These are phyloP conservation scores for Druon quercuslanigerum DNA, from an alignment of 1,140 invertebrate species.

Conservation along the genomic window DNA sequence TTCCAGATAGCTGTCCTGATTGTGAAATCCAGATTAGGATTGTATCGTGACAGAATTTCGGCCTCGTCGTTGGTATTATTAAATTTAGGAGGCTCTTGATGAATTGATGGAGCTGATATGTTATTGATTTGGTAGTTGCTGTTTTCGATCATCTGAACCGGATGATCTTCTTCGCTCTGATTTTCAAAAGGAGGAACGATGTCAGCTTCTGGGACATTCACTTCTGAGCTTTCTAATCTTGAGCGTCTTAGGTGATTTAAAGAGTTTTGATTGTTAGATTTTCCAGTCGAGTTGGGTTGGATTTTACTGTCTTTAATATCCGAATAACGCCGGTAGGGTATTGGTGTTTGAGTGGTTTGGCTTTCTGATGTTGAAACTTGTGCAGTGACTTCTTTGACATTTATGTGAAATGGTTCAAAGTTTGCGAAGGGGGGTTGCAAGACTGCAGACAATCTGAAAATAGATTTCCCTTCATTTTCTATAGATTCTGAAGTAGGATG, in stretches of 20 bases:
- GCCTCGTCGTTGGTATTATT: constrained; percentile 22
- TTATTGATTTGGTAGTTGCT: background rate
- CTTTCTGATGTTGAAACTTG: background rate
- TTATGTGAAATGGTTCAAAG: background rate
- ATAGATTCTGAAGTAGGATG: background rate
- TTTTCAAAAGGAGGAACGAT: too few relatives aligned
- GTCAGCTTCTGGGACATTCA: too few relatives aligned
- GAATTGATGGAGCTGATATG: background rate
- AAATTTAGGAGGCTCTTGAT: background rate
- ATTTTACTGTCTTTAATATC: background rate
- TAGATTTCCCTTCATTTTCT: background rate
- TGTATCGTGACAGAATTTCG: background rate
- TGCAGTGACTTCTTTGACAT: background rate
- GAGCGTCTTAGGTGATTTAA: too few relatives aligned
- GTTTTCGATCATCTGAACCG: too few relatives aligned
- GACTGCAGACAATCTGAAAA: background rate
- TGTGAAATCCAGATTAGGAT: constrained; percentile 31
- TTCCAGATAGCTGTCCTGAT: constrained; percentile 36
- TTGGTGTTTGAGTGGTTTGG: background rate
- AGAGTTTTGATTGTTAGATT: background rate
- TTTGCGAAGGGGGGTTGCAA: background rate
- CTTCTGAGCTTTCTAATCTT: too few relatives aligned
- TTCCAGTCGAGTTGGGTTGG: background rate
- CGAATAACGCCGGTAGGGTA: background rate
- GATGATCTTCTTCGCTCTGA: too few relatives aligned